Evolutionary conservation across 1,140 invertebrate genomes (phyloP), one percentile per base, ranked within the genome.

Genomic region (Chrysopa pallens): DNA sequence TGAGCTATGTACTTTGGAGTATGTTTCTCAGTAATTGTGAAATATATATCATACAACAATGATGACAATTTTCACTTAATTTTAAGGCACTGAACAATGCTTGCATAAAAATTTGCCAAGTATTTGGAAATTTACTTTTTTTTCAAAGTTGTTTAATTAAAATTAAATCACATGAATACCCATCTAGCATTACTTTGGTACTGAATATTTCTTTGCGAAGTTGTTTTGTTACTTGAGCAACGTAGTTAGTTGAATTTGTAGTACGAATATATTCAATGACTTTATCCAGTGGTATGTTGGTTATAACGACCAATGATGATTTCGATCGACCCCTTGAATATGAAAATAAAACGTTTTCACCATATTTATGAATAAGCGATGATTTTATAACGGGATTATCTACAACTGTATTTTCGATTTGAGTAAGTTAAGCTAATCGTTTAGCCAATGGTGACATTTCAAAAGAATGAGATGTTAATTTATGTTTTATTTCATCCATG

Each of bases 291-390:
- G 36, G 45, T 46, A 46, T 43, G 11, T 43, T 43, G 9, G 27
- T 14, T 40, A 46, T 42, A 46, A 38, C 42, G 29, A 39, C 40
- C 29, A 42, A 43, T 23, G 29, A 46, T 35, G 31, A 41, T 48
- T 48, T 45, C 7, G 29, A 45, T 36, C 28, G 2, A 43, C 42
- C 44, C 39, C 37, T 29, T 8, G 36, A 41, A 35, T 46, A 46
- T 40, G 42, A 46, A 43, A 46, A 46, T 31, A 46, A 46, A 9
- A 46, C 33, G 8, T 45, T 48, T 42, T 45, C 39, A 45, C 43
- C 43, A 42, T 38, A 46, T 13, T 40, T 42, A 38, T 43, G 29
- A 46, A 46, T 40, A 23, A 44, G 37, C 39, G 39, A 15, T 40
- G 43, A 39, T 44, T 44, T 44, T 28, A 44, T 29, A 7, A 36